A percentile compares a stretch with the other conserved stretches of the same genome.
These are phyloP conservation scores for Drosophila affinis DNA, from an alignment of 2,888 invertebrate genomes.

Conservation along the genomic window DNA sequence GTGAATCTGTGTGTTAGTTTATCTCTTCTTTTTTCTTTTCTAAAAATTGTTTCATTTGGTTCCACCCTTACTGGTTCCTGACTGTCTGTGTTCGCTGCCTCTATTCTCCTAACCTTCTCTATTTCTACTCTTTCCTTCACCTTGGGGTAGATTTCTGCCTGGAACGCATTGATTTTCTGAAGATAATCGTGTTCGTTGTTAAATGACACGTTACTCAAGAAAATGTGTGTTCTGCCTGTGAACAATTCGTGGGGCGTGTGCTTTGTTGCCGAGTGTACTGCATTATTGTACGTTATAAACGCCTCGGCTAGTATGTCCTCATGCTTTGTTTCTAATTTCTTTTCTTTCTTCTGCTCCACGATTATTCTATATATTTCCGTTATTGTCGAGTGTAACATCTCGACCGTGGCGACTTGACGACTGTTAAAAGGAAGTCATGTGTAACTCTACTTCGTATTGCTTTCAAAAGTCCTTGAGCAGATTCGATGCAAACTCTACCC, in stretches of 20 bases:
- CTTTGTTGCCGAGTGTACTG: background rate
- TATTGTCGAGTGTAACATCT: no score
- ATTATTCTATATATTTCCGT: no score
- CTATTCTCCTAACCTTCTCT: background rate
- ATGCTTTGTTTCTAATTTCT: background rate
- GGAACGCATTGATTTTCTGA: constrained; percentile 14
- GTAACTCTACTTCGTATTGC: no score
- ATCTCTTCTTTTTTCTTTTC: constrained; percentile 15
- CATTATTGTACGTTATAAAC: background rate
- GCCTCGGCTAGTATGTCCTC: background rate
- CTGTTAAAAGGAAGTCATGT: no score
- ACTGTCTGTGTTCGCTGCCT: constrained; percentile 12
- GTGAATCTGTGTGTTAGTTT: background rate
- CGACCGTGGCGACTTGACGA: no score
- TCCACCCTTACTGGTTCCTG: background rate
- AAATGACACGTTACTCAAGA: background rate
- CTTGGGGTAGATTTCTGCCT: constrained; percentile 1
- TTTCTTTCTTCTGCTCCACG: no score
- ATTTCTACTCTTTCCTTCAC: constrained; percentile 1
- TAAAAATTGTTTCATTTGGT: constrained; percentile 6
- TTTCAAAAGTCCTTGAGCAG: no score
- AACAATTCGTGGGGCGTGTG: background rate
- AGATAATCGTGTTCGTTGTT: constrained; percentile 17
- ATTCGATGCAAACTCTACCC: no score
- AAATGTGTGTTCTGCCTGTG: background rate